These are phyloP conservation scores for Lucifuga dentata DNA, from an alignment of 2,113 vertebrate species.

Conservation along the genomic window DNA sequence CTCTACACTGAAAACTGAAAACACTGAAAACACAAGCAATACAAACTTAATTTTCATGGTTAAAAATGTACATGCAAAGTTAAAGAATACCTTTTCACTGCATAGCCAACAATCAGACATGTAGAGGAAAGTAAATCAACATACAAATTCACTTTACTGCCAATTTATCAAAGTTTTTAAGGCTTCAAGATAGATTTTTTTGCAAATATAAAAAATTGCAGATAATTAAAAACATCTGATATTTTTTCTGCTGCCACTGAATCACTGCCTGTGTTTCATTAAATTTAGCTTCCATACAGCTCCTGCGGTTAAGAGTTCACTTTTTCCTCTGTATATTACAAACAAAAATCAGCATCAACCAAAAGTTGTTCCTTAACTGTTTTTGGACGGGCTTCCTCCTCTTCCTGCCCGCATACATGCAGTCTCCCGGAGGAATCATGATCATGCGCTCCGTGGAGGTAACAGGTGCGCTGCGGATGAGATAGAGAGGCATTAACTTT, in stretches of 20 bases:
- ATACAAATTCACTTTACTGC: too few relatives aligned
- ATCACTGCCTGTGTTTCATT: constrained; percentile 24
- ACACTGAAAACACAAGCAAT: not conserved
- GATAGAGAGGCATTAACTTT: constrained; percentile 47
- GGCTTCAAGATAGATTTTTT: too few relatives aligned
- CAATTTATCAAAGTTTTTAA: too few relatives aligned
- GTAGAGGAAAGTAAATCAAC: too few relatives aligned
- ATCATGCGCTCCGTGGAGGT: constrained; percentile 80
- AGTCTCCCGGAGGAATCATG: constrained; percentile 96
- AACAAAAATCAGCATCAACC: not conserved
- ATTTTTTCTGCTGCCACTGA: not conserved
- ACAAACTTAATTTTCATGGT: not conserved
- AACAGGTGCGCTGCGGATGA: constrained; percentile 79
- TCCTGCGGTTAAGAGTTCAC: not conserved
- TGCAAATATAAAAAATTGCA: too few relatives aligned
- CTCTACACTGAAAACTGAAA: constrained; percentile 2
- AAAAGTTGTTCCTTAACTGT: constrained; percentile 88
- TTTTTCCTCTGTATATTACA: not conserved
- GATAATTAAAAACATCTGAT: too few relatives aligned
- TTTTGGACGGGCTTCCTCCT: constrained; percentile 95
- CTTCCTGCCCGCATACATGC: constrained; percentile 94
- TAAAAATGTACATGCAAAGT: not conserved
- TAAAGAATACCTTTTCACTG: not conserved
- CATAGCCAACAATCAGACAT: too few relatives aligned
- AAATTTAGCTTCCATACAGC: not conserved